phyloP scores from a whole-genome alignment of 1,140 invertebrate genomes.

The Eueides isabella region DNA sequence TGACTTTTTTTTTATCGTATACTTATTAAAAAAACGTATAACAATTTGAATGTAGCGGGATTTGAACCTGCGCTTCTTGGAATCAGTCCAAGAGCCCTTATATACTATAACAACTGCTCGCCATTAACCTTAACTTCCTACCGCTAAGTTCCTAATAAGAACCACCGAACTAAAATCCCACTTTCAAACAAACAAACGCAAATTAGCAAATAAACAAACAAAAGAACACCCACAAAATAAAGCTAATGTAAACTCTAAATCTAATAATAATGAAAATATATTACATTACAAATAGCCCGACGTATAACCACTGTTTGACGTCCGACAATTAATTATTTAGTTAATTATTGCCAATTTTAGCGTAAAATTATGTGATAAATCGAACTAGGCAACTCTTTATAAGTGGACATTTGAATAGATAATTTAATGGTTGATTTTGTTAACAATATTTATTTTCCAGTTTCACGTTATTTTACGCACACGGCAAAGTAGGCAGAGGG shows the following conservation, averaged over 20 bases:
- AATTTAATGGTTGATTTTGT: neutral
- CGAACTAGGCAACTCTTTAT: slow-evolving; percentile 2
- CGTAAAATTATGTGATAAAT: slow-evolving; percentile 9
- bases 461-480: too few relatives aligned
- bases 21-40: too few relatives aligned
- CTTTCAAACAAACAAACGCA: neutral
- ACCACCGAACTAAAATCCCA: neutral
- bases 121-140: too few relatives aligned
- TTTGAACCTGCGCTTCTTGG: too few relatives aligned
- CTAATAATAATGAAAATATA: slow-evolving; percentile 11
- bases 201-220: slow-evolving; percentile 7
- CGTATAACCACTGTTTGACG: slow-evolving; percentile 11
- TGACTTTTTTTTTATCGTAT: too few relatives aligned
- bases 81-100: too few relatives aligned
- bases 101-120: too few relatives aligned
- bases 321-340: slow-evolving; percentile 8
- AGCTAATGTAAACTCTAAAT: neutral
- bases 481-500: too few relatives aligned
- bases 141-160: too few relatives aligned
- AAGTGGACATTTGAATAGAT: neutral
- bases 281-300: neutral
- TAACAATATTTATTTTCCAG: neutral
- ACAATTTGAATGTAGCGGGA: too few relatives aligned
- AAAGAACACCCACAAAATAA: slow-evolving; percentile 1
- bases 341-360: slow-evolving; percentile 8